Conservation (phyloP, 2,797 vertebrate genomes). For the Epinephelus awoara region DNA sequence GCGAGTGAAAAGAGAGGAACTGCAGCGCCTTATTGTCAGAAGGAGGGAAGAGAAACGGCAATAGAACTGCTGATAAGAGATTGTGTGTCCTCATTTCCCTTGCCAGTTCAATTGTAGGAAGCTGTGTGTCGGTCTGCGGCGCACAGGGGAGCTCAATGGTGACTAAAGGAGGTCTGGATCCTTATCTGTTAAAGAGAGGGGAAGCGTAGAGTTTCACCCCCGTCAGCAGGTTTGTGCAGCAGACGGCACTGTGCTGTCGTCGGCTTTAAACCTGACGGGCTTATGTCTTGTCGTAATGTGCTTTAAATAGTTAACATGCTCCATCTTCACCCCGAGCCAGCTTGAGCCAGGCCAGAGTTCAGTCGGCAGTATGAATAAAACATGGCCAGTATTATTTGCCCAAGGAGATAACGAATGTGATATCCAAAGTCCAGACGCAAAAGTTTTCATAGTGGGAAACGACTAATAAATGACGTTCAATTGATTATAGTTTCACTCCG, state of each 20-base stretch:
- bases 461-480: slow-evolving; percentile 31
- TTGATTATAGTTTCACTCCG: slow-evolving; percentile 12
- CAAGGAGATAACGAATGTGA: slow-evolving; percentile 28
- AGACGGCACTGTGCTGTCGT: slow-evolving; percentile 39
- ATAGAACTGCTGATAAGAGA: slow-evolving; percentile 71
- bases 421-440: slow-evolving; percentile 26
- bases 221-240: slow-evolving; percentile 71
- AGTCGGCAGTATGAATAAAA: slow-evolving; percentile 67
- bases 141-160: slow-evolving; percentile 42
- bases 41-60: slow-evolving; percentile 43
- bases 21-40: slow-evolving; percentile 53
- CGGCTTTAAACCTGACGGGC: slow-evolving; percentile 49
- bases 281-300: slow-evolving; percentile 61
- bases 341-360: slow-evolving; percentile 68
- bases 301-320: slow-evolving; percentile 70
- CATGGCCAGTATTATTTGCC: slow-evolving; percentile 41
- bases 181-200: slow-evolving; percentile 68
- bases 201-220: slow-evolving; percentile 59
- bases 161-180: slow-evolving; percentile 69
- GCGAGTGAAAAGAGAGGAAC: slow-evolving; percentile 52
- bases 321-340: slow-evolving; percentile 49
- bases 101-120: slow-evolving; percentile 68
- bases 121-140: slow-evolving; percentile 43
- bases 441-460: slow-evolving; percentile 2
- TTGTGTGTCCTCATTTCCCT: slow-evolving; percentile 67